These are phyloP conservation scores for Zosterops lateralis DNA, from an alignment of 2,113 vertebrate genomes.

Conservation along the genomic window DNA sequence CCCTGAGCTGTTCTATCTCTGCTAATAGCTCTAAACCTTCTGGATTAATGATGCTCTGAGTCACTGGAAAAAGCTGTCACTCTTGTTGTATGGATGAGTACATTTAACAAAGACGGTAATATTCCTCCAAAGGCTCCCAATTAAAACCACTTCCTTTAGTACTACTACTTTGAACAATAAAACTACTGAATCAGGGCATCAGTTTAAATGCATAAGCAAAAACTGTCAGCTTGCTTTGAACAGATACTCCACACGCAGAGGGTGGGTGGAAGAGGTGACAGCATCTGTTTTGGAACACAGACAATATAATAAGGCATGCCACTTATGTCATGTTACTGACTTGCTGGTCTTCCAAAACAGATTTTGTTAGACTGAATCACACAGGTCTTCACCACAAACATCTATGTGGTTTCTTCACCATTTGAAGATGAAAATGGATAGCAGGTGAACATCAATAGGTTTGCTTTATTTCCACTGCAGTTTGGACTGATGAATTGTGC, in stretches of 20 bases:
- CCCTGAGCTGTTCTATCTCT: background rate
- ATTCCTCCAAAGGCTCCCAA: background rate
- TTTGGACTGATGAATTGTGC: background rate
- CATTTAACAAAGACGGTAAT: background rate
- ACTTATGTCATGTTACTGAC: background rate
- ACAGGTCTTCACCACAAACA: background rate
- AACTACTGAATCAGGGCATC: slow-evolving; percentile 20
- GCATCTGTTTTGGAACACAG: background rate
- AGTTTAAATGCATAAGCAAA: slow-evolving; percentile 1
- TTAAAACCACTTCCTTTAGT: slow-evolving; percentile 14
- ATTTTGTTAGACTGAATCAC: background rate
- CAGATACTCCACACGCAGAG: background rate
- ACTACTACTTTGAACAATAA: background rate
- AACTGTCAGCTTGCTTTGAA: slow-evolving; percentile 7
- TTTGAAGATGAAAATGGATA: background rate
- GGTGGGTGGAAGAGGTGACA: slow-evolving; percentile 46
- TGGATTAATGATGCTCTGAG: background rate
- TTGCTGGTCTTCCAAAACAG: background rate
- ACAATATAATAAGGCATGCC: background rate
- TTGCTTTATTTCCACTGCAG: background rate
- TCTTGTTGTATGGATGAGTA: background rate
- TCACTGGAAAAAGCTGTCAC: background rate
- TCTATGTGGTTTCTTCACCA: background rate
- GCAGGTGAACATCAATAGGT: background rate
- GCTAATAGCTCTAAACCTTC: background rate